Conservation (phyloP, 2,113 vertebrate species). For the Petromus typicus region DNA sequence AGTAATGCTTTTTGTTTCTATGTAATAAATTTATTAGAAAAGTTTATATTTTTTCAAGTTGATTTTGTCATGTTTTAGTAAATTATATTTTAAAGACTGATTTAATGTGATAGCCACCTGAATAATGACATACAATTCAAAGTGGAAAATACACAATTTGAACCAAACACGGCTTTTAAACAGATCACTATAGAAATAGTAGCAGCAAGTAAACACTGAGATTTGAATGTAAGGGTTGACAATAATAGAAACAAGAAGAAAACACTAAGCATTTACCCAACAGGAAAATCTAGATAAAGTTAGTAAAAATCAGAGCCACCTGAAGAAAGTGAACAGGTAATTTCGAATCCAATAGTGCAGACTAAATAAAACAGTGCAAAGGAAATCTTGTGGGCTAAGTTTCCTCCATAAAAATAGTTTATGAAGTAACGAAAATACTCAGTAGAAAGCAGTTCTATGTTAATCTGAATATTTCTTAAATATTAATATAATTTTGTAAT, state of each 20-base stretch:
- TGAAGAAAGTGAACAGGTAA: not conserved
- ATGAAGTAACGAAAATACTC: not conserved
- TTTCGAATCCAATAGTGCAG: not conserved
- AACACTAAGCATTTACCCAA: conserved; percentile 14
- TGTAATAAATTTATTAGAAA: conserved; percentile 51
- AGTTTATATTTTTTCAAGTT: conserved; percentile 20
- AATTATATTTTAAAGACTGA: conserved; percentile 55
- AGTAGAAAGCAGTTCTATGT: conserved; percentile 35
- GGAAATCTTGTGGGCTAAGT: not conserved
- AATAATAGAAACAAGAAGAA: conserved; percentile 33
- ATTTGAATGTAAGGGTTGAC: conserved; percentile 33
- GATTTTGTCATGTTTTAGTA: not conserved
- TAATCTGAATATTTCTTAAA: conserved; percentile 37
- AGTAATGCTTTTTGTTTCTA: conserved; percentile 6
- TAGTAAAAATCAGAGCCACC: conserved; percentile 28
- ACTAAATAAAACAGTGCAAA: not conserved
- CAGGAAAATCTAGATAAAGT: not conserved
- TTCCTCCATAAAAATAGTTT: conserved; percentile 15
- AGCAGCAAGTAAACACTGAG: conserved; percentile 34
- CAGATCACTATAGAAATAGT: not conserved
- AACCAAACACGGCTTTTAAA: conserved; percentile 59
- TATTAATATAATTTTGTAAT: not conserved
- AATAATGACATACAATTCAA: conserved; percentile 18
- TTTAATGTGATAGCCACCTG: not conserved
- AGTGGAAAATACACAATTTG: conserved; percentile 50